These are phyloP conservation scores for Morus bassanus DNA, from an alignment of 2,797 vertebrate species.

Conservation along the genomic window DNA sequence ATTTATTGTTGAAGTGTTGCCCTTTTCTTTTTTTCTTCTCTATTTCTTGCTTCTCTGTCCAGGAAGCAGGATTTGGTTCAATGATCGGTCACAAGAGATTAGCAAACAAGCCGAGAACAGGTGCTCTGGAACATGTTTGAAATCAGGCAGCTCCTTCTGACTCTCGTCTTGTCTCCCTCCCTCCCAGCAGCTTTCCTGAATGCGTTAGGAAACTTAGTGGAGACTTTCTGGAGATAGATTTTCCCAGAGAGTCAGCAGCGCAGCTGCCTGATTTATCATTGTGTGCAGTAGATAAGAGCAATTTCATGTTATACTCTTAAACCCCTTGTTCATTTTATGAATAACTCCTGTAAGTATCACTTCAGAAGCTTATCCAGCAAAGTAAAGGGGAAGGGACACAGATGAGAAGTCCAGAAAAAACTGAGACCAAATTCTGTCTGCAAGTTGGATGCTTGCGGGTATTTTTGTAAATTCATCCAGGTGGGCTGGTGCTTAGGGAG, in stretches of 20 bases:
- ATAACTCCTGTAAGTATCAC: not conserved
- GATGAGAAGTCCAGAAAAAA: not conserved
- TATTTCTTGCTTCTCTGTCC: not conserved
- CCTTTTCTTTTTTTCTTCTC: not conserved
- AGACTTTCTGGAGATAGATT: not conserved
- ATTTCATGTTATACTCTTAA: conserved; percentile 25
- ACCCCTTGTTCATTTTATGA: conserved; percentile 10
- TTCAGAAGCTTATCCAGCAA: not conserved
- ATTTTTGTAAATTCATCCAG: not conserved
- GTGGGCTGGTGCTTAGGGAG: not conserved
- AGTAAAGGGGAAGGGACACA: not conserved
- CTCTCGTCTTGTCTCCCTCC: not conserved
- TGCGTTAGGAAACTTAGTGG: not conserved
- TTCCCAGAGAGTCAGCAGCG: not conserved
- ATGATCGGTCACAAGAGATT: not conserved
- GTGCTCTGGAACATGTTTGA: not conserved
- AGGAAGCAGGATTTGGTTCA: not conserved
- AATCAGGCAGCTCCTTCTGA: not conserved
- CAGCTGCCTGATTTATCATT: not conserved
- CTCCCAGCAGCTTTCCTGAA: not conserved
- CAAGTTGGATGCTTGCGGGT: not conserved
- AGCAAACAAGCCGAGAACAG: conserved; percentile 30
- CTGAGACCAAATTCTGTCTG: not conserved
- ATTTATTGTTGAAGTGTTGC: not conserved
- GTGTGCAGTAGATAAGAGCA: conserved; percentile 10